These are phyloP conservation scores for Ceratina japonica DNA, from an alignment of 1,140 invertebrate genomes.

Conservation along the genomic window DNA sequence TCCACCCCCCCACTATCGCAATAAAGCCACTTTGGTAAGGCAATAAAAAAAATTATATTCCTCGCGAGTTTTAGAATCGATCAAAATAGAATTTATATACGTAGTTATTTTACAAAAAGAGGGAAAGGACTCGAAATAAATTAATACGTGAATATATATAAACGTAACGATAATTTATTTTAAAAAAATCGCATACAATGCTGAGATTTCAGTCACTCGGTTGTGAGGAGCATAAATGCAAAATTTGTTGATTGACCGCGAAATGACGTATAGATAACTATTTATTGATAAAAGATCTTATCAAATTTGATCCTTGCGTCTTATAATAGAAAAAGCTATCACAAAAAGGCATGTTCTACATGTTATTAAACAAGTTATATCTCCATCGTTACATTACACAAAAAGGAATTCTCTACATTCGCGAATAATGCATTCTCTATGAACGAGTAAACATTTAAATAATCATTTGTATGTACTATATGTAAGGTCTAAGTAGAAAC, in stretches of 20 bases:
- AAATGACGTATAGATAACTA: not conserved
- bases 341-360: not conserved
- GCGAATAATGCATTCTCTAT: not conserved
- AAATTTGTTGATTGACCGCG: constrained; percentile 2
- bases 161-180: constrained; percentile 17
- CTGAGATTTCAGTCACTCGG: not conserved
- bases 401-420: not conserved
- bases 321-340: not conserved
- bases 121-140: not conserved
- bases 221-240: constrained; percentile 9
- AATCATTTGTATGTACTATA: not conserved
- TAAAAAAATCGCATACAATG: not conserved
- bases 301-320: not conserved
- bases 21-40: not conserved
- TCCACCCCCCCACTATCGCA: not conserved
- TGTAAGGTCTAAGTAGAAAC: constrained; percentile 11
- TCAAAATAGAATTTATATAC: too few relatives aligned
- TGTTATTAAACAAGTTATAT: constrained; percentile 1
- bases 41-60: not conserved
- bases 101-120: not conserved
- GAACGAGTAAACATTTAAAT: not conserved
- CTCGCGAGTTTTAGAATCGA: too few relatives aligned
- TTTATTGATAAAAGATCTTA: constrained; percentile 13
- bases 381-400: not conserved
- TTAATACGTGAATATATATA: not conserved